Conservation (phyloP, 2,113 vertebrate species). For the Phylloscopus trochilus region DNA sequence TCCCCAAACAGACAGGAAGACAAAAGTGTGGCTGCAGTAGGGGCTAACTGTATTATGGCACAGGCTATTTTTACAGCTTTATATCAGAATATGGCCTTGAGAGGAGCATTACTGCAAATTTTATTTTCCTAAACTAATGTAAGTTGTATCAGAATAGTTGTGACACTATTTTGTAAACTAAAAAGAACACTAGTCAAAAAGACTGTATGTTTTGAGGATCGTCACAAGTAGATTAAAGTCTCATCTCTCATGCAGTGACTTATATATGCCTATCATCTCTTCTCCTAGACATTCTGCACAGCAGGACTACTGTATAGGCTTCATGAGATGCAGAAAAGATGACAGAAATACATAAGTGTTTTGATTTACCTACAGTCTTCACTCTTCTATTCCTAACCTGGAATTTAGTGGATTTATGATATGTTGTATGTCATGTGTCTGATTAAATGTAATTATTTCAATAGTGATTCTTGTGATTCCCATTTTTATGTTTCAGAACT, state of each 20-base stretch:
- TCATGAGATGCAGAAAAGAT: slow-evolving; percentile 18
- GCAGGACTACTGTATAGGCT: background rate
- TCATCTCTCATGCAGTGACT: slow-evolving; percentile 30
- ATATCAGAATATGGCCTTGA: background rate
- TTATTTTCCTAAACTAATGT: background rate
- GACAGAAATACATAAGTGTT: slow-evolving; percentile 47
- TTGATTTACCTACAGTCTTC: slow-evolving; percentile 31
- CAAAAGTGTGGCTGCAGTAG: background rate
- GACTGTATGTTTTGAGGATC: slow-evolving; percentile 3
- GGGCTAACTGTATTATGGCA: background rate
- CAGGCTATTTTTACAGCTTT: background rate
- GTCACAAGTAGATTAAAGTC: slow-evolving; percentile 45
- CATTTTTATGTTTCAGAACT: background rate
- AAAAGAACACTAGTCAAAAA: slow-evolving; percentile 41
- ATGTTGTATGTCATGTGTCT: background rate
- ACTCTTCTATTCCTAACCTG: slow-evolving; percentile 19
- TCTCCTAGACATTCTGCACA: background rate
- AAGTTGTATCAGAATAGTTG: slow-evolving; percentile 6
- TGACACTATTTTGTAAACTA: slow-evolving; percentile 54
- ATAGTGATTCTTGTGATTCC: background rate
- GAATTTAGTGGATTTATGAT: background rate
- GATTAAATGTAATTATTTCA: slow-evolving; percentile 17
- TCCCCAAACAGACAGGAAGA: background rate
- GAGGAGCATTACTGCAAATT: background rate
- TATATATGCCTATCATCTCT: slow-evolving; percentile 37